These are phyloP conservation scores for Drosophila eugracilis DNA, from an alignment of 1,140 invertebrate species.

Conservation along the genomic window DNA sequence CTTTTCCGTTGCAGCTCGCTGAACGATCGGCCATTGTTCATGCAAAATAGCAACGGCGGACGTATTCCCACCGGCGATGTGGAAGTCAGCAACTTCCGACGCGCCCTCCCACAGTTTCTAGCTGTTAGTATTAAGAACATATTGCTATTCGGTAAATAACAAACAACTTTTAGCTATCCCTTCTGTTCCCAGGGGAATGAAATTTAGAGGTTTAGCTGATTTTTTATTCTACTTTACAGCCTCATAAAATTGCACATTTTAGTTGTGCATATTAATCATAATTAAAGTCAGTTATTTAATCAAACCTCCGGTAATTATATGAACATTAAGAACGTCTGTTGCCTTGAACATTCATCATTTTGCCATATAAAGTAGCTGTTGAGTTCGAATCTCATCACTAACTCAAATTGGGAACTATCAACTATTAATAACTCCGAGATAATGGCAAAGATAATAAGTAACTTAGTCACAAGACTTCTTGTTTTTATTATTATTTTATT, in stretches of 20 bases:
- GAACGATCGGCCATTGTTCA: slow-evolving; percentile 81
- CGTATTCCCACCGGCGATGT: slow-evolving; percentile 63
- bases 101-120: slow-evolving; percentile 87
- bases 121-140: slow-evolving; percentile 89
- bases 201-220: not conserved
- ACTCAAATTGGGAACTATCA: not conserved
- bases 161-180: slow-evolving; percentile 18
- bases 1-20: slow-evolving; percentile 55
- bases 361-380: too few species aligned
- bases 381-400: not conserved
- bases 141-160: slow-evolving; percentile 86
- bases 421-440: too few species aligned
- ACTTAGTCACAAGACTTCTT: too few species aligned
- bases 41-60: slow-evolving; percentile 68
- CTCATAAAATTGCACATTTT: not conserved
- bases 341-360: not conserved
- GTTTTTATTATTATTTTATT: too few species aligned
- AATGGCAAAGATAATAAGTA: too few species aligned
- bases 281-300: slow-evolving; percentile 4
- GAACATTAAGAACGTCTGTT: not conserved
- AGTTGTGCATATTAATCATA: slow-evolving; percentile 6
- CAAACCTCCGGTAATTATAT: not conserved
- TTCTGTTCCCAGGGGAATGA: slow-evolving; percentile 25
- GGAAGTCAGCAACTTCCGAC: slow-evolving; percentile 85
- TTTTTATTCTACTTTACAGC: not conserved